Percentiles rank a stretch among this genome's conserved stretches.
Evolutionary conservation across 2,113 vertebrate species (phyloP).

Genomic region (Illadopsis cleaveri): DNA sequence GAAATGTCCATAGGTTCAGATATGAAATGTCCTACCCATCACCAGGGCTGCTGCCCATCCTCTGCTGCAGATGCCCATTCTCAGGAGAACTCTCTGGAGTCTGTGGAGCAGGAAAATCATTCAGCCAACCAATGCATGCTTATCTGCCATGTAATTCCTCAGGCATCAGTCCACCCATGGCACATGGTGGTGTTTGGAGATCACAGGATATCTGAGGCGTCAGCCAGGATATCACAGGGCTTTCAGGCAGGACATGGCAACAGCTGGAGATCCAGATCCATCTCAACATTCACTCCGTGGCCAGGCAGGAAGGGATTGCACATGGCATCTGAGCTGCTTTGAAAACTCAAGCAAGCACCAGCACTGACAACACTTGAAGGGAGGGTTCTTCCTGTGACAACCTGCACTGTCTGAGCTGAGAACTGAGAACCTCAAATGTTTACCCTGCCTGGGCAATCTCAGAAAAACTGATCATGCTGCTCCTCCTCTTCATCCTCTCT

Average conservation of each 20-base stretch:
- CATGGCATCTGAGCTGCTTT: not conserved
- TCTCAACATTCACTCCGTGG: not conserved
- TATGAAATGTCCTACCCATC: not conserved
- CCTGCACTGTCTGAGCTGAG: not conserved
- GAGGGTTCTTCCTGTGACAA: not conserved
- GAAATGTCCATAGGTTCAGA: not conserved
- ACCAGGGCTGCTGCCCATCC: not conserved
- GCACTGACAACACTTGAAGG: not conserved
- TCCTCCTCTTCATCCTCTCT: not conserved
- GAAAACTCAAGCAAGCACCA: not conserved
- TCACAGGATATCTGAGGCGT: not conserved
- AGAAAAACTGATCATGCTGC: not conserved
- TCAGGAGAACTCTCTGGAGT: not conserved
- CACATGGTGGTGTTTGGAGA: not conserved
- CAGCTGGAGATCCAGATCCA: not conserved
- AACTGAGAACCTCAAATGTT: not conserved
- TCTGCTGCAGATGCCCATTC: not conserved
- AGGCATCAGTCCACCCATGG: not conserved
- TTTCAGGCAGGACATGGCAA: not conserved
- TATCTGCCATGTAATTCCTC: not conserved
- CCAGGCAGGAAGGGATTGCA: not conserved
- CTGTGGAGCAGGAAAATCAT: not conserved
- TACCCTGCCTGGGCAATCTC: not conserved
- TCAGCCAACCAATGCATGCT: not conserved
- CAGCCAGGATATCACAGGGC: no score